Evolutionary conservation across 2,113 vertebrate genomes (phyloP).

Genomic region (Clarias gariepinus): DNA sequence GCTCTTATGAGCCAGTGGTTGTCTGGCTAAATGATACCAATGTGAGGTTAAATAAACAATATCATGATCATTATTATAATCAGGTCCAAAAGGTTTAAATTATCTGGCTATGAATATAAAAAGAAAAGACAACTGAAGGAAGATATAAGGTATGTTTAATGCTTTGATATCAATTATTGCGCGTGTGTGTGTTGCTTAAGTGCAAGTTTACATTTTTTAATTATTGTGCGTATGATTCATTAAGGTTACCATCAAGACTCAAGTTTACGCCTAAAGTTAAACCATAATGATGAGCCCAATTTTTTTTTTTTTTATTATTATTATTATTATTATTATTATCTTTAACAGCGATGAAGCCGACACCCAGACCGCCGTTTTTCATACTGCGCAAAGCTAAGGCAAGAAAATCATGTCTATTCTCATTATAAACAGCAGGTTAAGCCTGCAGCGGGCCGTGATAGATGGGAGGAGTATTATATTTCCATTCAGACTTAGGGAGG

Average conservation of each 20-base stretch:
- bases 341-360: neutral
- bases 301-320: neutral
- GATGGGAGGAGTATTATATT: constrained; percentile 23
- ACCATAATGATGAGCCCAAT: neutral
- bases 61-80: too few relatives aligned
- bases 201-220: neutral
- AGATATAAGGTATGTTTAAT: too few relatives aligned
- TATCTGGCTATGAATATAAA: too few relatives aligned
- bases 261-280: neutral
- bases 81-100: too few relatives aligned
- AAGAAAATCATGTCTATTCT: constrained; percentile 36
- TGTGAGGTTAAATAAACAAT: too few relatives aligned
- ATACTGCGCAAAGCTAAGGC: constrained; percentile 20
- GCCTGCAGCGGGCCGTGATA: constrained; percentile 18
- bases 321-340: neutral
- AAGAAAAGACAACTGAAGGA: too few relatives aligned
- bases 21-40: too few relatives aligned
- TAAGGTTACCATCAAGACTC: neutral
- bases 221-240: neutral
- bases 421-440: constrained; percentile 19
- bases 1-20: too few relatives aligned
- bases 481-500: constrained; percentile 11
- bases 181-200: too few relatives aligned
- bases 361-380: constrained; percentile 17
- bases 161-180: too few relatives aligned